Percentiles rank a stretch among this genome's conserved stretches.
Conservation (phyloP, 2,113 vertebrate genomes). For the Ibidorhyncha struthersii region DNA sequence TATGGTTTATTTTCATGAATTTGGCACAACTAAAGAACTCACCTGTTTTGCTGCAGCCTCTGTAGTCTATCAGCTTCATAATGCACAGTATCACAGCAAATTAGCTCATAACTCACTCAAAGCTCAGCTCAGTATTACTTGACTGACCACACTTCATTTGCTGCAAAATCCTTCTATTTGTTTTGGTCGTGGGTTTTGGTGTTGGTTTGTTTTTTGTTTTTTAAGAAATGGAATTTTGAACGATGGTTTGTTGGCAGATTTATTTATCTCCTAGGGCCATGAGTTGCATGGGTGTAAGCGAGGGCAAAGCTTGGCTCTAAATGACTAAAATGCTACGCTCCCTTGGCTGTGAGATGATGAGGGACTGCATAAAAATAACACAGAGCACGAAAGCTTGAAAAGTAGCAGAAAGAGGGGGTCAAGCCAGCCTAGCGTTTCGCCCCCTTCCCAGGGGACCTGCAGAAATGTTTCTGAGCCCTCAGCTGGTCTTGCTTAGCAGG, state of each 20-base stretch:
- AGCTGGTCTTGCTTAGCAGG: background rate
- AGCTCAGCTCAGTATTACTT: background rate
- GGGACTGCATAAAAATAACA: background rate
- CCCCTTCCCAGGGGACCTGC: background rate
- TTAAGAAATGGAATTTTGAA: constrained; percentile 16
- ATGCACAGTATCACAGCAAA: background rate
- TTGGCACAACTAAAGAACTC: constrained; percentile 21
- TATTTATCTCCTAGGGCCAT: constrained; percentile 18
- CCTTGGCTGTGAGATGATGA: background rate
- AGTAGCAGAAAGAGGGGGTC: background rate
- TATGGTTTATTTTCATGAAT: constrained; percentile 13
- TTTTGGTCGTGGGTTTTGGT: background rate
- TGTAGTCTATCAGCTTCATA: constrained; percentile 7
- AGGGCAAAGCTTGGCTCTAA: background rate
- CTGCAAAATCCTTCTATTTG: constrained; percentile 34
- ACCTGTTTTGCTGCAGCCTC: background rate
- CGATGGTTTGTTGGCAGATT: background rate
- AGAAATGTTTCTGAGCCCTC: background rate
- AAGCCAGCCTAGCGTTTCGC: rapidly evolving
- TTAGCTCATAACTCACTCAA: constrained; percentile 43
- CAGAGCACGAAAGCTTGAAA: background rate
- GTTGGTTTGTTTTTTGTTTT: background rate
- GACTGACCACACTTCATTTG: background rate
- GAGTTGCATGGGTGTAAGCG: background rate
- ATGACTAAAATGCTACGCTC: background rate